phyloP scores from a whole-genome alignment of 2,797 vertebrate genomes.

The Manis pentadactyla region DNA sequence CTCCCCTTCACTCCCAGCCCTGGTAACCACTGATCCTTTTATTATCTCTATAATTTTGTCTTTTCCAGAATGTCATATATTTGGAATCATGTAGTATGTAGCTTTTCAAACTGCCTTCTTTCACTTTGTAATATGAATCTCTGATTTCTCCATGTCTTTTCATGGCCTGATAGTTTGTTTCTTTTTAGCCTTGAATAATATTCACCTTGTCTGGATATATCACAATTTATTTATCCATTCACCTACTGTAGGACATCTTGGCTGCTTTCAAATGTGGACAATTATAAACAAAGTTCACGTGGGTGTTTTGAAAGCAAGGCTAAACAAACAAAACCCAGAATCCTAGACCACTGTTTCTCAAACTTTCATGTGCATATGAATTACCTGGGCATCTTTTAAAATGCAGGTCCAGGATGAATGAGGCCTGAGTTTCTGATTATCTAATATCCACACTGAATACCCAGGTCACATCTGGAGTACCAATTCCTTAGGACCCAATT shows the following conservation, averaged over 20 bases:
- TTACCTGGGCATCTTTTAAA: neutral
- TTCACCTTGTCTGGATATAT: neutral
- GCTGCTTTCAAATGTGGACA: neutral
- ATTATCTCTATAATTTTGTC: neutral
- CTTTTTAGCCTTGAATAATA: neutral
- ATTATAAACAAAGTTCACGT: neutral
- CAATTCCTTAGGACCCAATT: neutral
- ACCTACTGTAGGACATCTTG: neutral
- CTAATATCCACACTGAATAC: rapidly evolving
- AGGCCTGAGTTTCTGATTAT: neutral
- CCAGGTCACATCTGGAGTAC: neutral
- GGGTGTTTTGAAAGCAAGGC: neutral
- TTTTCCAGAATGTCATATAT: neutral
- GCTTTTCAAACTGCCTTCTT: neutral
- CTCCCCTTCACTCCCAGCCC: neutral
- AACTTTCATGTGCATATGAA: neutral
- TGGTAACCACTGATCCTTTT: neutral
- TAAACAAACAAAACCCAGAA: neutral
- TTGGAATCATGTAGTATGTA: neutral
- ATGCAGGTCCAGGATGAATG: rapidly evolving
- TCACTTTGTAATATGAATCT: neutral
- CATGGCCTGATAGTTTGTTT: neutral
- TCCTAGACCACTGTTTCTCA: neutral
- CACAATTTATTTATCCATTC: neutral
- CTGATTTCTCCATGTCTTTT: neutral